phyloP scores from a whole-genome alignment of 1,140 invertebrate genomes.

The Sminthurinus signatus region DNA sequence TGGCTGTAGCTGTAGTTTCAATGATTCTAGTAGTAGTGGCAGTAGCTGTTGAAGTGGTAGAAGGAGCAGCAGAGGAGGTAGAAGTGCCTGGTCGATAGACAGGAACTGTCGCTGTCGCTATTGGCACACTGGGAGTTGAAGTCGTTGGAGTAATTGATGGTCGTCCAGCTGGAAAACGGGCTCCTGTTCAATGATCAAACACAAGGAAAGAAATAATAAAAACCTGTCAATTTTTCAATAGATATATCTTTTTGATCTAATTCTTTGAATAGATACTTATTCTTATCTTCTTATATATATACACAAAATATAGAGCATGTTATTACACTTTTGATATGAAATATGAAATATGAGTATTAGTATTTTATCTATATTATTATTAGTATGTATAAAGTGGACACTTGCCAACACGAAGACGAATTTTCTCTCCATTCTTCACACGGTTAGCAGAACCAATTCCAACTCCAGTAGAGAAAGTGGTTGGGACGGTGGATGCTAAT shows the following conservation, averaged over 20 bases:
- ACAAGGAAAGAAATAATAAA: not conserved
- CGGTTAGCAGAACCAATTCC: not conserved
- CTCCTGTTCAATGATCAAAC: slow-evolving; percentile 16
- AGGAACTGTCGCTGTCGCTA: slow-evolving; percentile 3
- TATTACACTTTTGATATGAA: too few species aligned
- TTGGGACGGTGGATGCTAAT: not conserved
- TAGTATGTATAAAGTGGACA: too few species aligned
- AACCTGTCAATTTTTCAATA: too few species aligned
- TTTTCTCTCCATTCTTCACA: slow-evolving; percentile 15
- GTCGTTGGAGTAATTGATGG: slow-evolving; percentile 17
- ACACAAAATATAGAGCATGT: too few species aligned
- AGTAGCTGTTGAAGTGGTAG: not conserved
- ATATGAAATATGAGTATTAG: too few species aligned
- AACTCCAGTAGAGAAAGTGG: not conserved
- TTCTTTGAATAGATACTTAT: too few species aligned
- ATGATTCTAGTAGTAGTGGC: not conserved
- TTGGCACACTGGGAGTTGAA: not conserved
- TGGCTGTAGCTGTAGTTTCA: too few species aligned
- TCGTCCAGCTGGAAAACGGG: slow-evolving; percentile 32
- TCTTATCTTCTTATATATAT: too few species aligned
- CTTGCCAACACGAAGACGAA: slow-evolving; percentile 17
- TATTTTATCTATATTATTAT: too few species aligned
- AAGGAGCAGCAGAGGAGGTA: not conserved
- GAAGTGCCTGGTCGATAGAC: slow-evolving; percentile 17
- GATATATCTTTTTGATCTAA: too few species aligned